These are phyloP conservation scores for Pocillopora meandrina DNA, from an alignment of 92 coral and sea anemone species.

Conservation along the genomic window DNA sequence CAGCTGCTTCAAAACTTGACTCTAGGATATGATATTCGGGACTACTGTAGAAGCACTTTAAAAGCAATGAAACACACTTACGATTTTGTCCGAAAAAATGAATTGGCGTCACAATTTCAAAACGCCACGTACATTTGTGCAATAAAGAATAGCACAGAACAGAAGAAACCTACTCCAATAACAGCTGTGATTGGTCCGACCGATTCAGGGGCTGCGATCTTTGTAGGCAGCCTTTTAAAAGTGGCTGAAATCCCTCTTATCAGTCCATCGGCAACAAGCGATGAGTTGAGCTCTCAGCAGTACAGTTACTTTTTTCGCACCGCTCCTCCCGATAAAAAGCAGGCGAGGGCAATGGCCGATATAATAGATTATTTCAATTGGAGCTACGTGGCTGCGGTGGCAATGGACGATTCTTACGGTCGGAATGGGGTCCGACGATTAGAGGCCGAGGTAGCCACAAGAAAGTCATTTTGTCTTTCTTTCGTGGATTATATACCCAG, in stretches of 20 bases:
- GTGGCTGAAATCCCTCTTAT: conserved; percentile 69
- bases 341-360: conserved; percentile 78
- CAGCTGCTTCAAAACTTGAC: conserved; percentile 47
- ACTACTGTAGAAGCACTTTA: conserved; percentile 65
- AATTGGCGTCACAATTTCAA: conserved; percentile 1
- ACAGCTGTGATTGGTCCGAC: conserved; percentile 71
- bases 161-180: conserved; percentile 30
- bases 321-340: conserved; percentile 77
- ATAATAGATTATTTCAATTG: conserved; percentile 69
- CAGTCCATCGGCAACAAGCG: conserved; percentile 75
- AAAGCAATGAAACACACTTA: conserved; percentile 62
- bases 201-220: conserved; percentile 71
- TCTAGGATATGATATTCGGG: conserved; percentile 68
- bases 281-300: conserved; percentile 66
- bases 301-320: conserved; percentile 70
- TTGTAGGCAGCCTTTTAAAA: conserved; percentile 69
- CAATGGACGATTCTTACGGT: conserved; percentile 77
- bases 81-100: conserved; percentile 55
- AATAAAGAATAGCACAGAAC: too few relatives aligned
- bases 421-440: conserved; percentile 66
- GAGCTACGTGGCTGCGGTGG: conserved; percentile 75
- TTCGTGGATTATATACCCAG: conserved; percentile 72
- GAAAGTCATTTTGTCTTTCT: conserved; percentile 63
- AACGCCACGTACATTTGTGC: neutral
- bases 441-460: conserved; percentile 65